phyloP scores from a whole-genome alignment of 2,888 invertebrate species.

The Panopea generosa region DNA sequence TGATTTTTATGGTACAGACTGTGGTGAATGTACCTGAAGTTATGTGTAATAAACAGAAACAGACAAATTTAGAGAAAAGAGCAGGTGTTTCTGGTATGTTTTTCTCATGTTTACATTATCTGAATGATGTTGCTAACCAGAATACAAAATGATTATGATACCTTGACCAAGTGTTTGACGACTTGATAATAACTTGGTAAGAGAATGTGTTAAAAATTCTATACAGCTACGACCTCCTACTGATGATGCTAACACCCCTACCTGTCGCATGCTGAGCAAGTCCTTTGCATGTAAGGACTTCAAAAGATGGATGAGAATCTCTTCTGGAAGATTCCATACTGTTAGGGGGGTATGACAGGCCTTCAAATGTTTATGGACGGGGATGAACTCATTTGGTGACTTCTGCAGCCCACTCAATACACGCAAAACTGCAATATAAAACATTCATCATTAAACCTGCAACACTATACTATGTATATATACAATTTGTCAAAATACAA shows the following conservation, averaged over 20 bases:
- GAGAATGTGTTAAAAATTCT: too few relatives aligned
- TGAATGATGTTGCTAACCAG: not conserved
- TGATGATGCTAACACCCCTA: conserved; percentile 53
- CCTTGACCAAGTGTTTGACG: not conserved
- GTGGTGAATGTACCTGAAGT: too few relatives aligned
- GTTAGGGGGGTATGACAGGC: conserved; percentile 72
- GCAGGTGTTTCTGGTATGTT: conserved; percentile 9
- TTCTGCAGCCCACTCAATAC: conserved; percentile 68
- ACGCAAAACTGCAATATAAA: conserved; percentile 68
- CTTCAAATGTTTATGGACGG: conserved; percentile 69
- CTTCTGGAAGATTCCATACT: conserved; percentile 82
- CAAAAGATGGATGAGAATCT: conserved; percentile 77
- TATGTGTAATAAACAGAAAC: too few relatives aligned
- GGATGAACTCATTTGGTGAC: conserved; percentile 74
- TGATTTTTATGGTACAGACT: too few relatives aligned
- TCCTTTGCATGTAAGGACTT: conserved; percentile 80
- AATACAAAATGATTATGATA: conserved; percentile 7
- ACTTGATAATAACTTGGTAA: not conserved
- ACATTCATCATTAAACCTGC: not conserved
- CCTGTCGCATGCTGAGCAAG: conserved; percentile 78
- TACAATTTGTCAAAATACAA: too few relatives aligned
- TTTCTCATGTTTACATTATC: conserved; percentile 4
- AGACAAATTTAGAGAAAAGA: too few relatives aligned
- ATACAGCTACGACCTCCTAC: too few relatives aligned
- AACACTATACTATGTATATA: too few relatives aligned